Evolutionary conservation across 2,888 invertebrate genomes (phyloP), one percentile per base, ranked within the genome.

Genomic region (Melanotus villosus): DNA sequence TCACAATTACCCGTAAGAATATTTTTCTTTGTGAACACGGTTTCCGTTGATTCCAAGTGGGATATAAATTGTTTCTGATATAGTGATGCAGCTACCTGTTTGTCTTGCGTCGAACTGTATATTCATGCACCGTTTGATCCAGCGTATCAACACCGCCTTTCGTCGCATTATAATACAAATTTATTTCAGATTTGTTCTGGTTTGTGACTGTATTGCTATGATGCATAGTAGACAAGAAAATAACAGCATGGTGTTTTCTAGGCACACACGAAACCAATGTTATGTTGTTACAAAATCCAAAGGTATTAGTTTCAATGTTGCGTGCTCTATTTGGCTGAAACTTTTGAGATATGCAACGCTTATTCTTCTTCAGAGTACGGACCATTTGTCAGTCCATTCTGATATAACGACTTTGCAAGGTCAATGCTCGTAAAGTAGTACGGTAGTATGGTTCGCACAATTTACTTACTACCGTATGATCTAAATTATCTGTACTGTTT

Each of bases 391-490:
- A 43, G 19, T 16, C 43, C 18, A 6, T 43, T 43, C 18, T 43
- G 23, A 47, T 14, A 47, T 43, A 43, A 5, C 14, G 43, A 43
- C 19, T 14, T 16, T 10, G 43, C 16, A 43, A 16, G 3, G 5
- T 16, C 16, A 18, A 43, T 3, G 43, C 43, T 43, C 43, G 43
- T 43, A 43, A 43, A 38, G 14, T 43, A 43, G 36, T 63, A 12
- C 21, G 2, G 14, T 52, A 64, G 38, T 54, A 62, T 54, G 64
- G 54, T 64, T 38, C 30, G 6, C 47, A 47, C 36, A 62, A 34
- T n/a, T 45, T 30, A 23, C 16, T 21, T 12, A 62, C 62, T 16
- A 62, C 62, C n/a, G 2, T 45, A 14, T 23, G 19, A 30, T 19
- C 62, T 34, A 52, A 30, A 26, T 62, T 30, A 34, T 50, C 16